A percentile compares a stretch with the other conserved stretches of the same genome.
Conservation (phyloP, 1,140 invertebrate species). For the Octopus sinensis region DNA sequence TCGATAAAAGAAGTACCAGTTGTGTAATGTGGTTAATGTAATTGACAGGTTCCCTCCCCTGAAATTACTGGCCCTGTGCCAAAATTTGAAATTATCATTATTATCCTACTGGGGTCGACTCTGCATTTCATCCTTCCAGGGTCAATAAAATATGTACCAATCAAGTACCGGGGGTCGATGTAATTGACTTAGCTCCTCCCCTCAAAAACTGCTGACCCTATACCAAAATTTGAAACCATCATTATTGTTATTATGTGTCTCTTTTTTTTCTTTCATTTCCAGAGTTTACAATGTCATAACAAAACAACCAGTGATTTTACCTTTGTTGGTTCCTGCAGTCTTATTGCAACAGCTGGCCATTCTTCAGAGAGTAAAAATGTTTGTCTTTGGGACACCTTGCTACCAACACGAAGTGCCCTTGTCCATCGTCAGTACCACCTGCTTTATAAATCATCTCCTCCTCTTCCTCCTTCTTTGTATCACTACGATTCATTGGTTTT, state of each 20-base stretch:
- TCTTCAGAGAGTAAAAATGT: constrained; percentile 96
- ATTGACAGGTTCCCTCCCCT: too few relatives aligned
- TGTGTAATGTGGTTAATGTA: too few relatives aligned
- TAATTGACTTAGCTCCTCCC: too few relatives aligned
- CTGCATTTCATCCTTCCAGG: too few relatives aligned
- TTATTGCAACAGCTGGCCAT: constrained; percentile 95
- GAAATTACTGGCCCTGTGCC: too few relatives aligned
- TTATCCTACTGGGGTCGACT: too few relatives aligned
- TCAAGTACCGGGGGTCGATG: too few relatives aligned
- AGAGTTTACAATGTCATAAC: constrained; percentile 95
- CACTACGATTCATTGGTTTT: background rate
- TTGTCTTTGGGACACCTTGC: constrained; percentile 96
- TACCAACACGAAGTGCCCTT: constrained; percentile 89
- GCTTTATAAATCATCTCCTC: background rate
- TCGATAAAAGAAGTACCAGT: too few relatives aligned
- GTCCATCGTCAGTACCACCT: constrained; percentile 65
- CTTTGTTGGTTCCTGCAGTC: constrained; percentile 93
- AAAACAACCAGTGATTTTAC: constrained; percentile 97
- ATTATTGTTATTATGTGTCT: background rate
- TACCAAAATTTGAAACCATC: too few relatives aligned
- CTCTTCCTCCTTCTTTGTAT: constrained; percentile 12
- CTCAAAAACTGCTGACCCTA: too few relatives aligned
- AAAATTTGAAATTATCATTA: too few relatives aligned
- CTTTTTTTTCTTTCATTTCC: constrained; percentile 48
- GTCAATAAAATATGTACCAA: too few relatives aligned